Conservation (phyloP, 2,113 vertebrate genomes). For the Orycteropus afer region DNA sequence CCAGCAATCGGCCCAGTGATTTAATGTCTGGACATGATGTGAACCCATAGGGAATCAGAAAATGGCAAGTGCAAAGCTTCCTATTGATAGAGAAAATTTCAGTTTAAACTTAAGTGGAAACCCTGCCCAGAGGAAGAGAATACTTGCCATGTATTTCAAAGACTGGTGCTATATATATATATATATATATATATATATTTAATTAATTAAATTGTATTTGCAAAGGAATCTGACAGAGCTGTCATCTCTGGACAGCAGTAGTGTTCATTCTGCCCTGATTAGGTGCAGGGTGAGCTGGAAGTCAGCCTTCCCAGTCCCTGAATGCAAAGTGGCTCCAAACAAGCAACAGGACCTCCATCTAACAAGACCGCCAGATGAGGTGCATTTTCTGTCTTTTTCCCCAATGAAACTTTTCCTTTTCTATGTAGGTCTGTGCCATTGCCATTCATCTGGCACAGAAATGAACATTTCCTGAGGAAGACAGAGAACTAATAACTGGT, state of each 20-base stretch:
- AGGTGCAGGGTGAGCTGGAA: conserved; percentile 42
- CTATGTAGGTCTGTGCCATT: not conserved
- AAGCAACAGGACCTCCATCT: not conserved
- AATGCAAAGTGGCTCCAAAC: not conserved
- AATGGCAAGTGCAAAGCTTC: conserved; percentile 65
- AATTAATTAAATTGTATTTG: not conserved
- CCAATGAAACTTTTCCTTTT: not conserved
- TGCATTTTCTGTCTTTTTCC: not conserved
- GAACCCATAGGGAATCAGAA: conserved; percentile 46
- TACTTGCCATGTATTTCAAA: conserved; percentile 50
- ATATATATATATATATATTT: no score
- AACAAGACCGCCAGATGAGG: not conserved
- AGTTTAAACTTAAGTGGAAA: conserved; percentile 54
- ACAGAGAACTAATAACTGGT: not conserved
- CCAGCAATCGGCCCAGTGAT: conserved; percentile 47
- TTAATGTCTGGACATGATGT: conserved; percentile 53
- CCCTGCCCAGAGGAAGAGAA: conserved; percentile 29
- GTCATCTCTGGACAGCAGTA: conserved; percentile 16
- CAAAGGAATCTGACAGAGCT: conserved; percentile 32
- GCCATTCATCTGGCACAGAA: not conserved
- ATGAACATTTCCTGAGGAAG: not conserved
- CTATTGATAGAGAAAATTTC: conserved; percentile 41
- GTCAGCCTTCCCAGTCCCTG: not conserved
- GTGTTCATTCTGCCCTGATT: conserved; percentile 47
- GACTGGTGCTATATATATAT: not conserved